phyloP scores from a whole-genome alignment of 2,113 vertebrate species.

The Channa maculata region DNA sequence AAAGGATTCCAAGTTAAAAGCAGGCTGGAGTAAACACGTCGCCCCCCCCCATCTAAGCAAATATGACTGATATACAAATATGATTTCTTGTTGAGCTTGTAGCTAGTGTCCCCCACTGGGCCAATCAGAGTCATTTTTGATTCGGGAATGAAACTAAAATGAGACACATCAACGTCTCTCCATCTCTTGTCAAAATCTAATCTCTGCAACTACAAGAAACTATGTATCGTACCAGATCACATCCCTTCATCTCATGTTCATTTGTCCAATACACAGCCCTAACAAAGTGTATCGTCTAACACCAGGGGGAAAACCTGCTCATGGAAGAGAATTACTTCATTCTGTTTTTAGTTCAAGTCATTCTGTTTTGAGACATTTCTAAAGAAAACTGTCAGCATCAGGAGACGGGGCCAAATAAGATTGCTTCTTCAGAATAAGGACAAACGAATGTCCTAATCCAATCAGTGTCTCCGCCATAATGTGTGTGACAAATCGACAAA shows the following conservation, averaged over 20 bases:
- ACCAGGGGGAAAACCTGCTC: neutral
- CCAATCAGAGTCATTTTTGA: slow-evolving; percentile 57
- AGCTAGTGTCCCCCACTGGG: slow-evolving; percentile 44
- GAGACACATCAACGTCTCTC: slow-evolving; percentile 25
- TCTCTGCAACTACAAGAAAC: slow-evolving; percentile 17
- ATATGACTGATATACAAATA: slow-evolving; percentile 60
- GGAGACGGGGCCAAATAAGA: slow-evolving; percentile 18
- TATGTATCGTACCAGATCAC: slow-evolving; percentile 7
- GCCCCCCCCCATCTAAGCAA: slow-evolving; percentile 23
- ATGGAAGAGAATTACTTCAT: slow-evolving; percentile 33
- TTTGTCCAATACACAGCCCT: neutral
- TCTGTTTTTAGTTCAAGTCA: slow-evolving; percentile 31
- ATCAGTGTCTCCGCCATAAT: slow-evolving; percentile 45
- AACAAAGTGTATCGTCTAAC: neutral
- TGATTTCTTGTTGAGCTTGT: slow-evolving; percentile 48
- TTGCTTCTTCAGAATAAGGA: neutral
- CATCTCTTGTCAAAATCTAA: slow-evolving; percentile 26
- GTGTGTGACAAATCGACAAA: slow-evolving; percentile 62
- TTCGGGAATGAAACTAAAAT: slow-evolving; percentile 35
- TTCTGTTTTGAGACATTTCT: slow-evolving; percentile 10
- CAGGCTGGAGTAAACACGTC: slow-evolving; percentile 24
- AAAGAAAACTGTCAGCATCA: slow-evolving; percentile 21
- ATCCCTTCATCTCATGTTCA: slow-evolving; percentile 28
- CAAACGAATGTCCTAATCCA: slow-evolving; percentile 54
- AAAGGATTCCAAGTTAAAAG: slow-evolving; percentile 21